Conservation (phyloP, 2,113 vertebrate species). For the Strix aluco region DNA sequence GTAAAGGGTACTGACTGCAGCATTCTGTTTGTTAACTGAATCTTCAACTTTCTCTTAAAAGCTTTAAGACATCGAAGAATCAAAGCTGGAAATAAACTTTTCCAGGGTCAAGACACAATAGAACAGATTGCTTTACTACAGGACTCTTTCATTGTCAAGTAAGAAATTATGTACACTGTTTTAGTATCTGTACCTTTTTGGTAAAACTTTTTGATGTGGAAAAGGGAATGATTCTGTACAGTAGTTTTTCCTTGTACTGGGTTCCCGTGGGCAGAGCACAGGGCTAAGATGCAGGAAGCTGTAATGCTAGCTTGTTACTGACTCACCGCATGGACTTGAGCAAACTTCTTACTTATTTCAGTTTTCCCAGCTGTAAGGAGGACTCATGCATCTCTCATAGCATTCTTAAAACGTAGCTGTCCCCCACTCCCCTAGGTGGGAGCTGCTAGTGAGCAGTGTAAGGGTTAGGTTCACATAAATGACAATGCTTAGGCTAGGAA, state of each 20-base stretch:
- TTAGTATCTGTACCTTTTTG: not conserved
- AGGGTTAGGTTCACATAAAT: not conserved
- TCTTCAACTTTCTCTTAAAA: not conserved
- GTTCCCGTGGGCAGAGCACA: not conserved
- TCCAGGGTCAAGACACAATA: not conserved
- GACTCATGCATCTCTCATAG: not conserved
- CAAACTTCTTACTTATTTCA: not conserved
- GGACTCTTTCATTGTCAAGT: not conserved
- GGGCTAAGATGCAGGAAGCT: not conserved
- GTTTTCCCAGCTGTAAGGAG: conserved; percentile 16
- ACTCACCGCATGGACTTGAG: not conserved
- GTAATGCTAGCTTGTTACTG: not conserved
- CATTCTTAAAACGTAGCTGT: not conserved
- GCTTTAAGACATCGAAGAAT: conserved; percentile 45
- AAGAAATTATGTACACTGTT: not conserved
- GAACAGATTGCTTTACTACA: not conserved
- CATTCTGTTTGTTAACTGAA: not conserved
- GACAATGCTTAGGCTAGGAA: not conserved
- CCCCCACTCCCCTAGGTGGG: not conserved
- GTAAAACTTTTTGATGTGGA: not conserved
- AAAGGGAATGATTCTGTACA: conserved; percentile 27
- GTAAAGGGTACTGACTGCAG: not conserved
- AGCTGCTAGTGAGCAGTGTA: not conserved
- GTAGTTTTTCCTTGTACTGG: not conserved
- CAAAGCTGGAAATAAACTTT: conserved; percentile 25